Conservation (phyloP, 2,888 invertebrate genomes). For the Rhimphoctona megacephalus region DNA sequence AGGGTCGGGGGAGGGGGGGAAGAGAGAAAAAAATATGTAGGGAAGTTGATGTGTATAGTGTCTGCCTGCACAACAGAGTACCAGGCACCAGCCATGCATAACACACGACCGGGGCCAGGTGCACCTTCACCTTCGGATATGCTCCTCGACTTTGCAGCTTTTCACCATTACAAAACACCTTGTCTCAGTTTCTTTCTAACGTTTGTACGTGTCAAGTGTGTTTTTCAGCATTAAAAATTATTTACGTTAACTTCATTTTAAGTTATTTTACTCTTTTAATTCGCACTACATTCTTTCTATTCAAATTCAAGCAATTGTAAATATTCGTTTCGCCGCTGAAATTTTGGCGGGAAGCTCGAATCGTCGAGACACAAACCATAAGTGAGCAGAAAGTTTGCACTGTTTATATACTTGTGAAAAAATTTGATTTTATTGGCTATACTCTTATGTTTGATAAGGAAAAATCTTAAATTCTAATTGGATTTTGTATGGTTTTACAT, state of each 20-base stretch:
- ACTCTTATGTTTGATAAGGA: too few species aligned
- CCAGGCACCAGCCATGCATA: slow-evolving; percentile 80
- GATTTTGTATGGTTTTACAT: too few species aligned
- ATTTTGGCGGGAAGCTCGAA: slow-evolving; percentile 28
- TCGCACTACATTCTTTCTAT: neutral
- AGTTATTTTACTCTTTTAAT: slow-evolving; percentile 6
- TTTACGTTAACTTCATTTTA: neutral
- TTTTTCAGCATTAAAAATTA: slow-evolving; percentile 18
- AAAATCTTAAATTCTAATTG: too few species aligned
- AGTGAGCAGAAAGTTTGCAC: neutral
- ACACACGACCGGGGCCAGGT: slow-evolving; percentile 78
- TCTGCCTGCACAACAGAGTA: slow-evolving; percentile 72
- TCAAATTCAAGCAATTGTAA: neutral
- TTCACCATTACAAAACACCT: slow-evolving; percentile 56
- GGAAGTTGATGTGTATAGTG: slow-evolving; percentile 63
- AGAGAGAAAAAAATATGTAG: slow-evolving; percentile 48
- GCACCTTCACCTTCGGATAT: slow-evolving; percentile 70
- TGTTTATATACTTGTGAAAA: neutral
- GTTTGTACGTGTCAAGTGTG: slow-evolving; percentile 59
- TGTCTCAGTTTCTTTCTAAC: slow-evolving; percentile 67
- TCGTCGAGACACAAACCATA: neutral
- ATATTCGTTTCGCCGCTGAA: neutral
- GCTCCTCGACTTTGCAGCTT: slow-evolving; percentile 66
- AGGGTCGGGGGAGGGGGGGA: slow-evolving; percentile 5
- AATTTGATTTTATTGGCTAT: neutral